Base-by-base conservation (phyloP, 2,888 invertebrate species). In the Troides helena region DNA sequence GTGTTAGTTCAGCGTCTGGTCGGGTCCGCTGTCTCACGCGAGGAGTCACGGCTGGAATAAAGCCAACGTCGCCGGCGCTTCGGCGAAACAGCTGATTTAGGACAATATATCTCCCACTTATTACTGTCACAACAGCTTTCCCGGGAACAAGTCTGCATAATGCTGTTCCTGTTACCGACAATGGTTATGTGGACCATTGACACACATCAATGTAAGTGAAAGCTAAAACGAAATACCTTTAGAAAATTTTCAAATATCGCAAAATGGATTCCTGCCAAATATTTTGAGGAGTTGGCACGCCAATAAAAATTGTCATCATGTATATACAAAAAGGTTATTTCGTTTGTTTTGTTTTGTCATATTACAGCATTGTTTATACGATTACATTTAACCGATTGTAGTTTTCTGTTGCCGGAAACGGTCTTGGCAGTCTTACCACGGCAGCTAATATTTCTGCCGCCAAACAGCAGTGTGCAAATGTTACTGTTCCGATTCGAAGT, bases 21-120 rank as follows among this genome's bases (percentile, higher is more conserved):
- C 57, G 25, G 59, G 39, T 50, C 59, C 23, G 67, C 61, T 70
- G 70, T 71, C 67, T 70, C 70, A 71, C 43, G 23, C 23, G 64
- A 67, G 65, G 67, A 67, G 70, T 71, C 70, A 71, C 58, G 12
- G 46, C 67, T 71, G 70, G 67, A 64, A 21, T 7, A 36, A 0
- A 6, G 88, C 88, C 88, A 88, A 80, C 77, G 78, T 70, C 76
- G 77, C 63, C 68, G 74, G 73, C 71, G 72, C 74, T 77, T 77
- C 74, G 61, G 10, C 57, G 63, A 68, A 73, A 62, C 67, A 50
- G 65, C 67, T 56, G 63, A 71, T 67, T 70, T 60, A 36, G 70
- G 72, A 60, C 73, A 72, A 72, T 74, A 72, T 72, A 73, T 75
- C 73, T 71, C 69, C 71, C 73, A 72, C 74, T 73, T 71, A 67